Percentiles rank a stretch among this genome's conserved stretches.
Evolutionary conservation across 2,888 invertebrate genomes (phyloP).

Genomic region (Eledona agricola): DNA sequence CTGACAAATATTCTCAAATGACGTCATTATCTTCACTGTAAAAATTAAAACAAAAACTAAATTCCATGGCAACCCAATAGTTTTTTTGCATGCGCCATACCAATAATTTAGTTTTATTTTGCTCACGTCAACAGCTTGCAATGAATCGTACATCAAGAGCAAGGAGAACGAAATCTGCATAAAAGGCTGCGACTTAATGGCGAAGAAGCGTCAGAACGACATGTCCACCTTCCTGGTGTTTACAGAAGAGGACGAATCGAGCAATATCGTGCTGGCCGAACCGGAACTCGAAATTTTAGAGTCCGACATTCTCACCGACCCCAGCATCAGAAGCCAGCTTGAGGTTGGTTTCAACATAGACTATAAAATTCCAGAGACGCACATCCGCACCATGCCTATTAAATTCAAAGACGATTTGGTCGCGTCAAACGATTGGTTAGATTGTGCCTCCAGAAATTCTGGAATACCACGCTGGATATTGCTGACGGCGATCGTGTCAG

Average conservation of each 20-base stretch:
- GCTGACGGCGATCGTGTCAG: slow-evolving; percentile 60
- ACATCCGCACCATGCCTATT: slow-evolving; percentile 58
- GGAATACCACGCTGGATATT: slow-evolving; percentile 64
- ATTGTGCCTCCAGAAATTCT: slow-evolving; percentile 62
- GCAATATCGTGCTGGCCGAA: slow-evolving; percentile 47
- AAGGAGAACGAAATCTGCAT: slow-evolving; percentile 48
- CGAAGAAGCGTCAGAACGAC: slow-evolving; percentile 48
- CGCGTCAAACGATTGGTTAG: slow-evolving; percentile 55
- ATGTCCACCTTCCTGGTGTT: slow-evolving; percentile 41
- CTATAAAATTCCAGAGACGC: slow-evolving; percentile 59
- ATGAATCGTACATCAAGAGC: slow-evolving; percentile 47
- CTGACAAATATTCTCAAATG: too few relatives aligned
- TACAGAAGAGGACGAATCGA: slow-evolving; percentile 41
- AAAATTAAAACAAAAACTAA: too few relatives aligned
- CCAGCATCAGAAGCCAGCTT: slow-evolving; percentile 55
- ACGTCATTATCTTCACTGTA: too few relatives aligned
- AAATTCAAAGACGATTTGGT: slow-evolving; percentile 40
- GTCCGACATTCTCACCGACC: slow-evolving; percentile 56
- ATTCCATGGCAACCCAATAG: too few relatives aligned
- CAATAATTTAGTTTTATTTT: too few relatives aligned
- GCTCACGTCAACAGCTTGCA: slow-evolving; percentile 54
- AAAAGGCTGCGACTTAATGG: slow-evolving; percentile 52
- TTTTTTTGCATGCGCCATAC: too few relatives aligned
- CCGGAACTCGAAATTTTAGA: slow-evolving; percentile 54
- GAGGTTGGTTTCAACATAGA: slow-evolving; percentile 55